Evolutionary conservation across 2,113 vertebrate species (phyloP).

Genomic region (Chrysemys picta): DNA sequence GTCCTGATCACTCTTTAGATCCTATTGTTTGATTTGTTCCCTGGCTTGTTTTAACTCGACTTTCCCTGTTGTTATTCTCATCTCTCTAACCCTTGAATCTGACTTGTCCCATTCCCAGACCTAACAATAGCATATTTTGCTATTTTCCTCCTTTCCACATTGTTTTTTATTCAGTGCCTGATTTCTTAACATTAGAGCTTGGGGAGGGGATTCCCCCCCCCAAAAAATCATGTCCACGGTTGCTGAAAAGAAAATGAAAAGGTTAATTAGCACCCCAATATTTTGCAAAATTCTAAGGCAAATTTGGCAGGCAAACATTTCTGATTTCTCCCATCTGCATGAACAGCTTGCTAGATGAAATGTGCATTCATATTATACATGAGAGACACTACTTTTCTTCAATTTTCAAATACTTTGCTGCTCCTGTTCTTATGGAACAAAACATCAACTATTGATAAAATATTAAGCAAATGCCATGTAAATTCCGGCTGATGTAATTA

Average conservation of each 20-base stretch:
- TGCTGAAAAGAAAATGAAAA: neutral
- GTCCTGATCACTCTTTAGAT: neutral
- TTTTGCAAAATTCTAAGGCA: neutral
- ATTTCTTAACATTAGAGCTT: neutral
- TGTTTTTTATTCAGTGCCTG: neutral
- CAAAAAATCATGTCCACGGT: neutral
- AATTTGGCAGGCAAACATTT: neutral
- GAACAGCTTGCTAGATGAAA: neutral
- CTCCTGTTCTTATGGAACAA: neutral
- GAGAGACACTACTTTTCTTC: neutral
- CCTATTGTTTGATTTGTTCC: neutral
- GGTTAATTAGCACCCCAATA: neutral
- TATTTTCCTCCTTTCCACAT: neutral
- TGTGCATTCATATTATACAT: neutral
- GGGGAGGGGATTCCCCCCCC: too few relatives aligned
- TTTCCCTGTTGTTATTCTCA: neutral
- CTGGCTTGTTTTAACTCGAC: neutral
- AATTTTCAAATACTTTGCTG: neutral
- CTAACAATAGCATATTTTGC: neutral
- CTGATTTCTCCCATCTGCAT: neutral
- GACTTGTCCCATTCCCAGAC: neutral
- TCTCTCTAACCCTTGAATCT: neutral
- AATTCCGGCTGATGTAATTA: neutral
- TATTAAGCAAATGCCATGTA: neutral
- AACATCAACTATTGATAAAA: neutral